Conservation (phyloP, 2,888 invertebrate species). For the Meiosimyza platycephala region DNA sequence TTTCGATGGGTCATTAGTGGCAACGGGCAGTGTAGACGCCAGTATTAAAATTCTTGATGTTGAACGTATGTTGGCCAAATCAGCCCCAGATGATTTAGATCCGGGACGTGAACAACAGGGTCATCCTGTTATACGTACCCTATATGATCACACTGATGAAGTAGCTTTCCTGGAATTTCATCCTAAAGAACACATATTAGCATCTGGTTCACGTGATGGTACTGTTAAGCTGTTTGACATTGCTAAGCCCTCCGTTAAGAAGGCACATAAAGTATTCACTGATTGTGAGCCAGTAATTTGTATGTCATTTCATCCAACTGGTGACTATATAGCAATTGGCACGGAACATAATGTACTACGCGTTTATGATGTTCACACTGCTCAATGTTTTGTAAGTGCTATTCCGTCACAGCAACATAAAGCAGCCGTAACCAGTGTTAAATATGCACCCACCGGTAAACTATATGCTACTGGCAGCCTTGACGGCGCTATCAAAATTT, state of each 20-base stretch:
- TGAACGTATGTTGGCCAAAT: conserved; percentile 98
- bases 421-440: conserved; percentile 79
- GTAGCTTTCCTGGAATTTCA: conserved; percentile 97
- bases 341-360: conserved; percentile 91
- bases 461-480: conserved; percentile 86
- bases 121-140: conserved; percentile 96
- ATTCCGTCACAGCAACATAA: conserved; percentile 89
- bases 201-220: conserved; percentile 94
- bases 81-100: conserved; percentile 90
- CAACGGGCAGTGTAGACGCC: conserved; percentile 98
- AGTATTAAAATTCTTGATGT: conserved; percentile 99
- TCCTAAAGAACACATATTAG: conserved; percentile 92
- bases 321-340: conserved; percentile 93
- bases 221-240: conserved; percentile 98
- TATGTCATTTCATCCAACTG: conserved; percentile 94
- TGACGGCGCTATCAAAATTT: conserved; percentile 94
- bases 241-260: conserved; percentile 97
- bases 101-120: conserved; percentile 89
- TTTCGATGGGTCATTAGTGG: conserved; percentile 92
- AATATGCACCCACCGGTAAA: conserved; percentile 70
- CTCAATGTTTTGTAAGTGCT: conserved; percentile 94
- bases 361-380: conserved; percentile 93
- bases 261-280: conserved; percentile 95
- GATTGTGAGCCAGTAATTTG: conserved; percentile 93
- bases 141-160: conserved; percentile 95